Percentiles rank a stretch among this genome's conserved stretches.
These are phyloP conservation scores for Cotesia chilonis DNA, from an alignment of 1,140 invertebrate genomes.

Conservation along the genomic window DNA sequence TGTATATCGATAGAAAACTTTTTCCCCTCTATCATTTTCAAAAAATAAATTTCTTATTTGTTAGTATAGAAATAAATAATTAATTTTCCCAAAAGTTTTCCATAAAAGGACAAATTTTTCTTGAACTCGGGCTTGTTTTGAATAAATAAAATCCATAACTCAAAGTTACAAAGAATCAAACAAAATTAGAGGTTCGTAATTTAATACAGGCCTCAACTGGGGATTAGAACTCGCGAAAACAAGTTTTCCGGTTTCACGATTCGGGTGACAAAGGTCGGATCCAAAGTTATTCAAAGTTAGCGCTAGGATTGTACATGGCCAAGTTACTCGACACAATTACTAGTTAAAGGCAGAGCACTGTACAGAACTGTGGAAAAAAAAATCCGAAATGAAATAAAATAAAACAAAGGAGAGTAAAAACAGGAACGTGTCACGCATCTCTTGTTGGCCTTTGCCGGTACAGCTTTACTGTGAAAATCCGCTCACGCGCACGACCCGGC, in stretches of 20 bases:
- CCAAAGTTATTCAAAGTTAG: not conserved
- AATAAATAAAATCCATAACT: too few relatives aligned
- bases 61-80: too few relatives aligned
- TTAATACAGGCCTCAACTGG: too few relatives aligned
- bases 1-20: too few relatives aligned
- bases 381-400: not conserved
- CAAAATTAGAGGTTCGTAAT: not conserved
- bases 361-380: not conserved
- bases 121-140: too few relatives aligned
- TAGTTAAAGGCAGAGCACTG: not conserved
- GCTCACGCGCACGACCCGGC: conserved; percentile 22
- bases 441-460: not conserved
- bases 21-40: too few relatives aligned
- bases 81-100: too few relatives aligned
- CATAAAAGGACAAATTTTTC: too few relatives aligned
- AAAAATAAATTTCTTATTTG: too few relatives aligned
- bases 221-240: not conserved
- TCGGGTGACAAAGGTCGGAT: conserved; percentile 8
- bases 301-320: conserved; percentile 2
- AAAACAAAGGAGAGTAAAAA: not conserved
- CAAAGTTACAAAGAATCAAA: not conserved
- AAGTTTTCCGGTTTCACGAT: conserved; percentile 10
- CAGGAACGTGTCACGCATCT: conserved; percentile 22
- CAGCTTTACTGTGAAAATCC: not conserved
- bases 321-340: not conserved